Conservation (phyloP, 1,140 invertebrate genomes). For the Bombus sylvicola region DNA sequence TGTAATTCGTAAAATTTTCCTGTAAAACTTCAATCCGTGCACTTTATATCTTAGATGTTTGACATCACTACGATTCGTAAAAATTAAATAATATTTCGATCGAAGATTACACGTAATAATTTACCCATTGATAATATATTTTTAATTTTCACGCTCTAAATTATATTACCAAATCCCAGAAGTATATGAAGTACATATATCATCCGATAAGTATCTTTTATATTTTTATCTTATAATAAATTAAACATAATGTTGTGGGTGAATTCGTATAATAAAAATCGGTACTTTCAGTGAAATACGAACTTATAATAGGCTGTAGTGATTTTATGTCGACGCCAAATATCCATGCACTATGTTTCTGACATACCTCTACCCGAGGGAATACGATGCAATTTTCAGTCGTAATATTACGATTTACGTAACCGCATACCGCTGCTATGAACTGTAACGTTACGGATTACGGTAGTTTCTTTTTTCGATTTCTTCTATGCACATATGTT, state of each 20-base stretch:
- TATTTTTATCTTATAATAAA: neutral
- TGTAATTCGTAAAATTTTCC: no score
- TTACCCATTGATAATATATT: neutral
- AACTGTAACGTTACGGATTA: slow-evolving; percentile 23
- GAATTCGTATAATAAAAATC: neutral
- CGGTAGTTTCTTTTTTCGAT: slow-evolving; percentile 12
- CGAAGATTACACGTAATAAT: neutral
- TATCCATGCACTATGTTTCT: neutral
- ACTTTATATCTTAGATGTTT: neutral
- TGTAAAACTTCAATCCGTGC: no score
- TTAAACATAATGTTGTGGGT: neutral
- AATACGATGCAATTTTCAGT: slow-evolving; percentile 29
- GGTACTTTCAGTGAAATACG: neutral
- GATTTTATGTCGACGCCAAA: slow-evolving; percentile 10
- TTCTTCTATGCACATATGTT: neutral
- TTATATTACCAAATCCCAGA: no score
- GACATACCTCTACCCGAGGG: neutral
- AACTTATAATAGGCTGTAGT: neutral
- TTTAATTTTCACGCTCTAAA: no score
- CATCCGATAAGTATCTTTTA: neutral
- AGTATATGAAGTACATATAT: no score
- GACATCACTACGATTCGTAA: neutral
- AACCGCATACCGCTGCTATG: slow-evolving; percentile 17
- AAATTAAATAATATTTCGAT: neutral
- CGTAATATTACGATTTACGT: slow-evolving; percentile 24